Base-by-base conservation (phyloP, 2,888 invertebrate species). In the Parnassius orleans region DNA sequence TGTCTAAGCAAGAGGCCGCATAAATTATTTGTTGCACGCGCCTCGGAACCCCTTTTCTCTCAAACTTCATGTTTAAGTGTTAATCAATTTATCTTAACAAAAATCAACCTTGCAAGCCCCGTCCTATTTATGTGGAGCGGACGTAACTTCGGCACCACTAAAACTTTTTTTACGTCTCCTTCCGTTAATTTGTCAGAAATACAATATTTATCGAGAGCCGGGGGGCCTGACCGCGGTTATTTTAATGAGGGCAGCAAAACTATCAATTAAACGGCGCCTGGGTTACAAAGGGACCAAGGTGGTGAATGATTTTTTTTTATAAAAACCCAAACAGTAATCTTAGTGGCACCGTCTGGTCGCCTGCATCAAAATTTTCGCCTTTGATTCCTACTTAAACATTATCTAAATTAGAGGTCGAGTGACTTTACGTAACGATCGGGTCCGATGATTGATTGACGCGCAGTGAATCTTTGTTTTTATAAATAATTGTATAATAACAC, bases 231-330 rank as follows among this genome's bases (percentile, higher is more conserved):
- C 57, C 42, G 75, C 72, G 80, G 82, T 83, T 81, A 80, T 78
- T 83, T 81, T 86, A 88, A 88, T 84, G 83, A 86, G 79, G 70
- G 69, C 71, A 69, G 76, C 71, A 72, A 76, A 84, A 82, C 87
- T 87, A 90, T 86, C 84, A 88, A 89, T 89, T 90, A 90, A 77
- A 68, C 75, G 90, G 88, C 89, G 89, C 89, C 87, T 76, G 62
- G 19, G 66, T 77, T 48, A 48, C 78, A 75, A 78, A 79, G 72
- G 68, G 60, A 65, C 66, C 67, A 68, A 68, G 70, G 68, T 77
- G 79, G 79, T 77, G 72, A 75, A 79, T 81, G 78, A 70, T 61
- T 52, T 71, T 72, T 76, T 72, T 78, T 79, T 76, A 78, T 76
- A 78, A 77, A 74, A 72, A 71, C 67, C 67, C 64, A 56, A 63